Evolutionary conservation across 1,140 invertebrate species (phyloP), one percentile per base, ranked within the genome.

Genomic region (Bombus sibiricus): DNA sequence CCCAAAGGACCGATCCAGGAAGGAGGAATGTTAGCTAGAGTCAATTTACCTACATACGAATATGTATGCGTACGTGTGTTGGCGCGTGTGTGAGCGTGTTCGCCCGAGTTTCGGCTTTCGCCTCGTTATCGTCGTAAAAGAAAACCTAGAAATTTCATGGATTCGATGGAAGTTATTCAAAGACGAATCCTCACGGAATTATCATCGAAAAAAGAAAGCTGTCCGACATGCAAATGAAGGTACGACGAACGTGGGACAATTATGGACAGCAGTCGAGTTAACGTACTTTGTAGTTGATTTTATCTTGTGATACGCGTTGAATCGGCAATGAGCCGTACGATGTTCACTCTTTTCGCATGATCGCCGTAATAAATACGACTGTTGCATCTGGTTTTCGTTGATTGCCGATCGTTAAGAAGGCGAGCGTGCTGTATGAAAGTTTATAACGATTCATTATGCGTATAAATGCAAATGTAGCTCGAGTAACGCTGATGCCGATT

Each of bases 161-260:
- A 25, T 32, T 39, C 39, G 32, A 59, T 25, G 18, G 53, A 10
- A 41, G 47, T 68, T 53, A 53, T 39, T 68, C 34, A 1, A 32
- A 72, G 34, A 47, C 22, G 47, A 69, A 59, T 78, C n/a, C 57
- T 34, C 34, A 2, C 41, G 62, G 22, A 69, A 39, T 69, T 34
- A 69, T 57, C 41, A 12, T 8, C 28, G 37, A 62, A 64, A 75
- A 74, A 83, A 78, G 47, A 78, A 83, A 83, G 62, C 62, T 22
- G 47, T 18, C 9, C 62, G 22, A 41, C 6, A 57, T 77, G 62
- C 28, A 69, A 69, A 69, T 12, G 18, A 62, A 6, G 15, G 5
- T 28, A 9, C 28, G n/a, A 28, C 22, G 62, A 47, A 43, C 32
- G 74, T 57, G 28, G 62, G 66, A 53, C 43, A 77, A n/a, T 69